Evolutionary conservation across 2,113 vertebrate species (phyloP), one percentile per base, ranked within the genome.

Genomic region (Bubo scandiacus): DNA sequence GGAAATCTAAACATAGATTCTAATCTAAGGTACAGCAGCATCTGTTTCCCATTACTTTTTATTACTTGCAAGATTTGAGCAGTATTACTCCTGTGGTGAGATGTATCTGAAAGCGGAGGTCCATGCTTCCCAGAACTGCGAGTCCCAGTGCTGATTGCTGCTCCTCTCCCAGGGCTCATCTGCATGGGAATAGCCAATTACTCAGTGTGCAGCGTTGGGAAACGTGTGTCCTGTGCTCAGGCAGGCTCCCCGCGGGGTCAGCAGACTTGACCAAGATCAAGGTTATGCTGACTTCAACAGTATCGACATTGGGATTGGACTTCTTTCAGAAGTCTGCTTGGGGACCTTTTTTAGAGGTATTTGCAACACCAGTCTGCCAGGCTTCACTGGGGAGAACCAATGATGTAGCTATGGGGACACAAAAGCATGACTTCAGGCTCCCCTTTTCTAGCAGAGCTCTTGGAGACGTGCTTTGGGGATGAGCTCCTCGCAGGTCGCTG

Each of bases 11-110:
- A 91, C 77, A 66, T 11, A 94, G 96, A 96, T 97, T 67, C 94
- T 95, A 96, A 97, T 97, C 96, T 92, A 97, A 97, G 92, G 91
- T 95, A 93, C 78, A 45, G 89, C 92, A 58, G 78, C 96, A 96
- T 97, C 95, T 98, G 98, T 84, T 98, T 98, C 96, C 82, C 67
- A 93, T 98, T 97, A 96, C 40, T 52, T 75, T 97, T 97, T 97
- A 98, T 93, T 68, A 59, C 94, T 97, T 11, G 27, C 72, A 92
- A 92, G 96, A 84, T 93, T 97, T 30, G 89, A 97, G 96, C 66
- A 6, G 91, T 91, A 88, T 97, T 97, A 59, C 86, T 97, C 93
- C 97, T 58, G 91, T 5, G 7, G 86, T 77, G 87, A 96, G 94
- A 86, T 79, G 57, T 94, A 95, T 96, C 74, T 95, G 92, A 80